Conservation (phyloP, 2,113 vertebrate species). For the Syngnathus scovelli region DNA sequence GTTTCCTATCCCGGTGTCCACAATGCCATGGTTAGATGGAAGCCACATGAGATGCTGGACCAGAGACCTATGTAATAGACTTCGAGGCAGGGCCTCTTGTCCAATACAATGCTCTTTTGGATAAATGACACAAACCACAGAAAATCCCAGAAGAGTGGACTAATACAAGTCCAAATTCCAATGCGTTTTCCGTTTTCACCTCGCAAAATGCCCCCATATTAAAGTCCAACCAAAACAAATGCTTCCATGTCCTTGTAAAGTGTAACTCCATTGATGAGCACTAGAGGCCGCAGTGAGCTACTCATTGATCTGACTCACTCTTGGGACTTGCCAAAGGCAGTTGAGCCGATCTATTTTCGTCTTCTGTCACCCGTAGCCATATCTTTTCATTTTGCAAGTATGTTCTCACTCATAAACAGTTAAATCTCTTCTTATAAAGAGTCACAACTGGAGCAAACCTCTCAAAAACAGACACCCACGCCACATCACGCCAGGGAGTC, state of each 20-base stretch:
- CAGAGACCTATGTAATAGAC: background rate
- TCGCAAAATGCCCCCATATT: background rate
- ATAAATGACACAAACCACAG: background rate
- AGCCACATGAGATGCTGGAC: background rate
- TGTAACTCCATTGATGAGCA: constrained; percentile 35
- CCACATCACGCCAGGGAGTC: constrained; percentile 20
- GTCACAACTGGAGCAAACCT: constrained; percentile 7
- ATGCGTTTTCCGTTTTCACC: background rate
- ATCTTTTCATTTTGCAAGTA: constrained; percentile 10
- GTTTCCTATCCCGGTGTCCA: background rate
- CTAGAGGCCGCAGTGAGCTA: constrained; percentile 52
- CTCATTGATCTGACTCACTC: background rate
- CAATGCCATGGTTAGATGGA: background rate
- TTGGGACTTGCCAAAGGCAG: background rate
- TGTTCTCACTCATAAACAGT: constrained; percentile 13
- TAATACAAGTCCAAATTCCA: background rate
- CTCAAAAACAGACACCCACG: constrained; percentile 4
- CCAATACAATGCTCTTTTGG: background rate
- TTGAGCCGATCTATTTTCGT: constrained; percentile 5
- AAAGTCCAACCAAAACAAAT: no score
- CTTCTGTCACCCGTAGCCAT: background rate
- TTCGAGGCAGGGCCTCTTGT: background rate
- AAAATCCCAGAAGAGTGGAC: background rate
- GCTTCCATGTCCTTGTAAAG: background rate
- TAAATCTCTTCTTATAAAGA: constrained; percentile 1